A percentile compares a stretch with the other conserved stretches of the same genome.
Evolutionary conservation across 1,140 invertebrate species (phyloP).

Genomic region (Drepana arcuata): DNA sequence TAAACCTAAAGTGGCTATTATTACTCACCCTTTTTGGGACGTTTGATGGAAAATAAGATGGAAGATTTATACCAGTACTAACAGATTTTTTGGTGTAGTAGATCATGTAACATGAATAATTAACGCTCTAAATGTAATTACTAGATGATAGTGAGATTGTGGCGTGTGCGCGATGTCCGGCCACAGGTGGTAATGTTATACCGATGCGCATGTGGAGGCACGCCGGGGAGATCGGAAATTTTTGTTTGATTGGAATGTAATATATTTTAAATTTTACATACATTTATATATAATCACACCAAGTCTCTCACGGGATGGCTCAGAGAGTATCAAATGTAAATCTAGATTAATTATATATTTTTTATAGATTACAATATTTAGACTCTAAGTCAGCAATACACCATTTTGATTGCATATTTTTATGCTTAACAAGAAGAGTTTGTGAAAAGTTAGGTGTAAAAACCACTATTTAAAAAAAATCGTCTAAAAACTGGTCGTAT

Average conservation of each 20-base stretch:
- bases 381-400: no score
- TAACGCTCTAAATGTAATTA: no score
- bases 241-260: background rate
- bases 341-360: background rate
- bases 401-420: no score
- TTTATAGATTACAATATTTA: background rate
- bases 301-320: no score
- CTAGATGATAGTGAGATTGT: slow-evolving; percentile 28
- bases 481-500: no score
- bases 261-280: background rate
- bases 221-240: slow-evolving; percentile 15
- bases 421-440: no score
- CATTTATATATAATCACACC: background rate
- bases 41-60: no score
- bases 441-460: no score
- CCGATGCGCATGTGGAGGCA: slow-evolving; percentile 15
- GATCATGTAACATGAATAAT: slow-evolving; percentile 25
- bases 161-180: slow-evolving; percentile 38
- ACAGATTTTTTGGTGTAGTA: background rate
- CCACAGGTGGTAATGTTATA: slow-evolving; percentile 36
- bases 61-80: background rate
- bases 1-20: background rate
- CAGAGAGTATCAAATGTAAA: background rate
- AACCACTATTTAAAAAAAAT: no score
- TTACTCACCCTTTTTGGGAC: no score